Conservation (phyloP, 2,888 invertebrate genomes). For the Oeneis ivallda region DNA sequence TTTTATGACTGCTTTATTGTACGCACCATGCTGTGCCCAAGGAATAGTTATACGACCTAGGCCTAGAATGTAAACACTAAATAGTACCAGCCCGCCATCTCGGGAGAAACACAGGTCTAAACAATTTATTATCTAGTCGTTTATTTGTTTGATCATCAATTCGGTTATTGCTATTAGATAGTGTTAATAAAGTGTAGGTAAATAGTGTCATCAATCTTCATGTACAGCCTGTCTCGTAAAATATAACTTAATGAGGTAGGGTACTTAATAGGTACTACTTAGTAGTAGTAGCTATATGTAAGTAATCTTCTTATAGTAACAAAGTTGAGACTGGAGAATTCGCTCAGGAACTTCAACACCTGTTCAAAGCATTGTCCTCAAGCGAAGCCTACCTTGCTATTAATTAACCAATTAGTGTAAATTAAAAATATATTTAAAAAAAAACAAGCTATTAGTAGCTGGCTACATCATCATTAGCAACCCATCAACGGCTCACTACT, state of each 20-base stretch:
- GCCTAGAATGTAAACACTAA: conserved; percentile 7
- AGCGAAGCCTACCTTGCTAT: no score
- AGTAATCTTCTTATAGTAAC: no score
- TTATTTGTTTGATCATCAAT: background rate
- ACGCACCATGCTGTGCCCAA: background rate
- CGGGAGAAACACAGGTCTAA: background rate
- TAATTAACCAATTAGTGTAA: no score
- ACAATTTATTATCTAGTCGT: background rate
- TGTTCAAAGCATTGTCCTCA: no score
- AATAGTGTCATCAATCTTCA: background rate
- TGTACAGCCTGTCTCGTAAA: background rate
- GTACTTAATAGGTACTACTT: no score
- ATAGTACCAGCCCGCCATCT: background rate
- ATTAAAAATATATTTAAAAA: no score
- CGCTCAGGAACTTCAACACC: no score
- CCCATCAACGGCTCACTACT: no score
- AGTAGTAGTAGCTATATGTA: no score
- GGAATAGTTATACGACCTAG: background rate
- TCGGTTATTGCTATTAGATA: conserved; percentile 4
- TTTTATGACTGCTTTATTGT: conserved; percentile 4
- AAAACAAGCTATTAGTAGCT: no score
- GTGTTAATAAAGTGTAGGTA: background rate
- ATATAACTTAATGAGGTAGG: background rate
- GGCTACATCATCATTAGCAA: no score
- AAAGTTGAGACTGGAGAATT: no score